phyloP scores from a whole-genome alignment of 1,140 invertebrate genomes.

The Sweltsa coloradensis region DNA sequence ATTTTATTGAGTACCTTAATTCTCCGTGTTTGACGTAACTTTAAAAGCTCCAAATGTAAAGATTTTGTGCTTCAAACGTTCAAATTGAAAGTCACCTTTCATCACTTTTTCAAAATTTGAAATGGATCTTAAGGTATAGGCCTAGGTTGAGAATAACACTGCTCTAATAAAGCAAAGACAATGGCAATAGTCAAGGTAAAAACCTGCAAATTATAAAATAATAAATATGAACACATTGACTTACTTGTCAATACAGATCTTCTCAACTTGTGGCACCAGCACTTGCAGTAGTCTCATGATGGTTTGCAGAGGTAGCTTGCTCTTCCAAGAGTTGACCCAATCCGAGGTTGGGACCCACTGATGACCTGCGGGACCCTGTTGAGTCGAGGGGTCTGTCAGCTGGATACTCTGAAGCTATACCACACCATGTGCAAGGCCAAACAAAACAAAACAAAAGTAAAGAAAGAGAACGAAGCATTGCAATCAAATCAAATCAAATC shows the following conservation, averaged over 20 bases:
- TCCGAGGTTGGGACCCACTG: conserved; percentile 78
- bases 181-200: no score
- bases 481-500: background rate
- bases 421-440: background rate
- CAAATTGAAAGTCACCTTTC: no score
- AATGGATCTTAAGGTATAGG: no score
- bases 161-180: no score
- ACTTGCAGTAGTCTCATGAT: conserved; percentile 98
- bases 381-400: conserved; percentile 7
- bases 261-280: conserved; percentile 97
- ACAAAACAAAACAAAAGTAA: conserved; percentile 5
- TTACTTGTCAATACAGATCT: conserved; percentile 99
- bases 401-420: conserved; percentile 13
- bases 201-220: no score
- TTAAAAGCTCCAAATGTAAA: no score
- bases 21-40: no score
- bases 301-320: conserved; percentile 93
- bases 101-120: no score
- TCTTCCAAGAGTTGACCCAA: conserved; percentile 95
- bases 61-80: no score
- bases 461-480: background rate
- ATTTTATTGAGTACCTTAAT: no score
- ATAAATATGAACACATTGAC: conserved; percentile 26
- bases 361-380: conserved; percentile 16
- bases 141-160: no score